These are phyloP conservation scores for Synodontis membranacea DNA, from an alignment of 2,113 vertebrate species.

Conservation along the genomic window DNA sequence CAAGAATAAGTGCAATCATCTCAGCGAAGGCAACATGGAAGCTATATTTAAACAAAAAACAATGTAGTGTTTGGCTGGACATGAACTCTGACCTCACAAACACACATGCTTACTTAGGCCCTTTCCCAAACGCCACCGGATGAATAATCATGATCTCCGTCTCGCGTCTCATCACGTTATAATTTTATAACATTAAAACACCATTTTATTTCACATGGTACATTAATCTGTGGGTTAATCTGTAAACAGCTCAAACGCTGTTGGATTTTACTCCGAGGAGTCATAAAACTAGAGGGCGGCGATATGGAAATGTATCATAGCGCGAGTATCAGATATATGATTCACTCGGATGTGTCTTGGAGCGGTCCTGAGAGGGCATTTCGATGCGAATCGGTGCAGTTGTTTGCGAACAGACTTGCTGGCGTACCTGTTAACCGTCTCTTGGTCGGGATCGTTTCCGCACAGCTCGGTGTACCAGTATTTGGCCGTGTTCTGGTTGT, in stretches of 20 bases:
- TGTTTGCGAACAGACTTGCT: neutral
- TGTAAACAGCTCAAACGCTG: no score
- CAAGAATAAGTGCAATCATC: neutral
- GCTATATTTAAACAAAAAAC: conserved; percentile 15
- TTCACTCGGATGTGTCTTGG: neutral
- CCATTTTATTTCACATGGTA: neutral
- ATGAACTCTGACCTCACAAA: conserved; percentile 29
- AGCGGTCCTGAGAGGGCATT: neutral
- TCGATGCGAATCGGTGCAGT: neutral
- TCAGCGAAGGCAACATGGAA: neutral
- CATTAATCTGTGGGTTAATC: no score
- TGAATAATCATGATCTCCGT: no score
- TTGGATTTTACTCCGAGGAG: neutral
- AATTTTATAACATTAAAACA: neutral
- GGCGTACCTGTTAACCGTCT: conserved; percentile 67
- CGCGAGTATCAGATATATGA: no score
- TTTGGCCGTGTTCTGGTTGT: conserved; percentile 96
- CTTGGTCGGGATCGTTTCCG: conserved; percentile 80
- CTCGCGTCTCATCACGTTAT: neutral
- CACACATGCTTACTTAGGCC: conserved; percentile 24
- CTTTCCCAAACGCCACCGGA: neutral
- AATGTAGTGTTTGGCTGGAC: neutral
- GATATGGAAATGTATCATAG: no score
- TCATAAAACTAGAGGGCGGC: no score
- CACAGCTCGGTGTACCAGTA: conserved; percentile 90